Evolutionary conservation across 2,888 invertebrate species (phyloP), one percentile per base, ranked within the genome.

Genomic region (Hecatera dysodea): DNA sequence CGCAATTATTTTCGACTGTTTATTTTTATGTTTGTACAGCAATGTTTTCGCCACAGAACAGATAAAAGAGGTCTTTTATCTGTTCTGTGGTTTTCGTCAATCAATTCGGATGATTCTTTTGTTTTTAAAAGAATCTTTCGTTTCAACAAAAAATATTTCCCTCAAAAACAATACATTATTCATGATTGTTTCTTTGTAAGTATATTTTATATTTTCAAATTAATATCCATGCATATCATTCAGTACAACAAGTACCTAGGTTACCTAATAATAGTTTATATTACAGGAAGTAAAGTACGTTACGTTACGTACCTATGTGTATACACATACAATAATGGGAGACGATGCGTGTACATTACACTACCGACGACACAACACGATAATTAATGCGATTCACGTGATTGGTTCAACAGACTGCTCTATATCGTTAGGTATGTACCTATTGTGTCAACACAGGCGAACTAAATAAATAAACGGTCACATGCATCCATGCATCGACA

Each of bases 351-450:
- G 22, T 56, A 27, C 27, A 48, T 67, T 75, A 68, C 72, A 48
- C 6, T 15, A 22, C 22, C 19, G 19, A 27, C 24, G 24, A 42
- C 55, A 42, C 48, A 56, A 22, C 29, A 17, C 19, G 76, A 48
- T 67, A 48, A 75, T 75, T 67, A 48, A 75, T 75, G 29, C 11
- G 3, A 15, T 46, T 33, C 67, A 72, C 53, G 75, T 75, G 76
- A 56, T 68, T 27, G 27, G 22, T 22, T 12, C 27, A 64, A 27
- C 19, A 8, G 24, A 27, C n/a, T 17, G 59, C 11, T 7, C 22
- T 24, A 29, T 44, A 27, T 44, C 7, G 7, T 19, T 44, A 1
- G 44, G 7, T 15, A 15, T 15, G 24, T 50, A 15, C 7, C 11
- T 52, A 52, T 3, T 53, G 27, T 53, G 9, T 53, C 27, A 53